Evolutionary conservation across 2,113 vertebrate species (phyloP), one percentile per base, ranked within the genome.

Genomic region (Aviceda subcristata): DNA sequence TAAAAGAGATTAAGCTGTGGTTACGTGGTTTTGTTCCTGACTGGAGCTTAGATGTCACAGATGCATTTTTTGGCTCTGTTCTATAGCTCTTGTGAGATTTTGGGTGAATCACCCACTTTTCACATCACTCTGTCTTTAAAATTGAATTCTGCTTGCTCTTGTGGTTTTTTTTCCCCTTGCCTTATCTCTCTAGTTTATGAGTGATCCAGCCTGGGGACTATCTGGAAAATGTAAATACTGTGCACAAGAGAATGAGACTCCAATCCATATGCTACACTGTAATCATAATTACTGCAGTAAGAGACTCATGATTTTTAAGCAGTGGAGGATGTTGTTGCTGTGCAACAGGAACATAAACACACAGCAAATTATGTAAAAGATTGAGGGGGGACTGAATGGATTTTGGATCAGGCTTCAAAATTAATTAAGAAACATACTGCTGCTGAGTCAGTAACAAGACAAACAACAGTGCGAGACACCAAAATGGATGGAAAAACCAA

Each of bases 361-460:
- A 50, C 6, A 86, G n/a, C 27, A 80, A 77, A 91, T 76, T 41
- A 77, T n/a, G 68, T n/a, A 57, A 71, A 84, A 59, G 93, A 78
- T 15, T 91, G 83, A 80, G 38, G n/a, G 15, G 41, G 23, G 43
- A 76, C 32, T 88, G 67, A 94, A 88, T 55, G 46, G 41, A 53
- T 81, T 90, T 86, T 88, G 92, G 86, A 91, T 84, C 56, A 66
- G 36, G 57, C 41, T 92, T 94, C 83, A 74, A 88, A 94, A 86
- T n/a, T 46, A 84, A 91, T 9, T 86, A 68, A 91, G 83, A 94
- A 84, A 86, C 59, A 74, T 41, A 63, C 46, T 90, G 27, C 56
- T 91, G 43, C n/a, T 63, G 79, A 83, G 53, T 57, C 74, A 55
- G 53, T 29, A 92, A 71, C 18, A 77, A 81, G 56, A 71, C 24